Conservation (phyloP, 2,113 vertebrate species). For the Pleuronectes platessa region DNA sequence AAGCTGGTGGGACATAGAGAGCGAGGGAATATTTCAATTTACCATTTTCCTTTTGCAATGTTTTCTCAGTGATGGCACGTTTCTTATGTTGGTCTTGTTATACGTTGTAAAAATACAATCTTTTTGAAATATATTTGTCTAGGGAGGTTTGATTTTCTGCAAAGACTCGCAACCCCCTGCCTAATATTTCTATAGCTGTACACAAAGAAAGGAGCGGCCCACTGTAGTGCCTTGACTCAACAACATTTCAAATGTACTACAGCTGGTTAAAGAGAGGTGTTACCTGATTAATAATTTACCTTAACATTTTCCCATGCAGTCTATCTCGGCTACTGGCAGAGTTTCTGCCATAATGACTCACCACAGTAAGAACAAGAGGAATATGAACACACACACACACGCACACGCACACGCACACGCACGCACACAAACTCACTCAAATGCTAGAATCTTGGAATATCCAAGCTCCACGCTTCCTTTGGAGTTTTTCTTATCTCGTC, state of each 20-base stretch:
- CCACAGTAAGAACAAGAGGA: neutral
- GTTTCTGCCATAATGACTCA: constrained; percentile 16
- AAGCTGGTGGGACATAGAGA: constrained; percentile 12
- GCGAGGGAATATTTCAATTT: constrained; percentile 18
- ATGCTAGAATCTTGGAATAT: neutral
- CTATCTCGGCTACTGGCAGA: neutral
- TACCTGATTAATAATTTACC: constrained; percentile 5
- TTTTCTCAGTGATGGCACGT: neutral
- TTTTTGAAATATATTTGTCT: constrained; percentile 4
- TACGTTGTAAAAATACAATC: constrained; percentile 16
- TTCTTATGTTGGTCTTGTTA: constrained; percentile 16
- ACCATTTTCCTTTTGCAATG: no score
- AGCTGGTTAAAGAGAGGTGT: neutral
- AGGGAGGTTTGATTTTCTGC: neutral
- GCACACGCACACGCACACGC: no score
- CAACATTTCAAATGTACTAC: constrained; percentile 4
- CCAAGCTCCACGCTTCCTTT: neutral
- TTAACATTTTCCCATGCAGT: neutral
- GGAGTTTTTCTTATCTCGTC: neutral
- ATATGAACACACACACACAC: neutral
- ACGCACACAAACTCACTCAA: neutral
- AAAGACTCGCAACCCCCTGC: neutral
- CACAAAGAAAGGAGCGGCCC: neutral
- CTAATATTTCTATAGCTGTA: neutral
- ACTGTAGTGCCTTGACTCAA: constrained; percentile 11